Evolutionary conservation across 2,797 vertebrate genomes (phyloP).

Genomic region (Platalea minor): DNA sequence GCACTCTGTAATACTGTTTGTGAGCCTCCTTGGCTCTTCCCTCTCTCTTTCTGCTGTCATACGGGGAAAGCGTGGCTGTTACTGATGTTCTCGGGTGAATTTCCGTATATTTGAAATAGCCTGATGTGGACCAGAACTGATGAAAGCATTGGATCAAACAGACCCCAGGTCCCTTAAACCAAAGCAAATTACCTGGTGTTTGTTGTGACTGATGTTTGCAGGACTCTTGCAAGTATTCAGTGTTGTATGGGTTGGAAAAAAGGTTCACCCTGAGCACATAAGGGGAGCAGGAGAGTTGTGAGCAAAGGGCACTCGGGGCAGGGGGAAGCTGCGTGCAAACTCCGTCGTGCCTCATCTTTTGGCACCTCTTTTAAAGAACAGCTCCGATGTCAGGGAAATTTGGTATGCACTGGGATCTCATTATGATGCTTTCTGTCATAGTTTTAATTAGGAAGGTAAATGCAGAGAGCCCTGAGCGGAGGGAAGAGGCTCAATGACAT

Average conservation of each 20-base stretch:
- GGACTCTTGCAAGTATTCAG: background rate
- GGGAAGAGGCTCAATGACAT: fast-evolving
- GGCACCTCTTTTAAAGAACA: background rate
- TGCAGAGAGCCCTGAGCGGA: background rate
- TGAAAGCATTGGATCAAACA: background rate
- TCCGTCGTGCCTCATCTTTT: background rate
- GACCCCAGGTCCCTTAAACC: background rate
- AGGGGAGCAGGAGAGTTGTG: background rate
- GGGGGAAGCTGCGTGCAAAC: background rate
- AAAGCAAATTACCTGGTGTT: background rate
- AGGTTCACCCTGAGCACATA: background rate
- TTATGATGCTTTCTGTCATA: background rate
- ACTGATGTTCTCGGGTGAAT: background rate
- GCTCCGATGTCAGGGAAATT: fast-evolving
- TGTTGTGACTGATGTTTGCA: background rate
- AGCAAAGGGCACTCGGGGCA: background rate
- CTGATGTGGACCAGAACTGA: background rate
- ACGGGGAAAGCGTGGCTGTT: background rate
- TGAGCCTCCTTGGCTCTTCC: background rate
- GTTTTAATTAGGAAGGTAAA: background rate
- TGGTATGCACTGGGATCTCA: background rate
- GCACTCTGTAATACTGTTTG: background rate
- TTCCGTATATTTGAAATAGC: fast-evolving
- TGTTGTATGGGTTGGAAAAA: background rate
- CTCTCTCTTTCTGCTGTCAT: background rate